Base-by-base conservation (phyloP, 2,888 invertebrate species). In the Neocrepidodera transversa region DNA sequence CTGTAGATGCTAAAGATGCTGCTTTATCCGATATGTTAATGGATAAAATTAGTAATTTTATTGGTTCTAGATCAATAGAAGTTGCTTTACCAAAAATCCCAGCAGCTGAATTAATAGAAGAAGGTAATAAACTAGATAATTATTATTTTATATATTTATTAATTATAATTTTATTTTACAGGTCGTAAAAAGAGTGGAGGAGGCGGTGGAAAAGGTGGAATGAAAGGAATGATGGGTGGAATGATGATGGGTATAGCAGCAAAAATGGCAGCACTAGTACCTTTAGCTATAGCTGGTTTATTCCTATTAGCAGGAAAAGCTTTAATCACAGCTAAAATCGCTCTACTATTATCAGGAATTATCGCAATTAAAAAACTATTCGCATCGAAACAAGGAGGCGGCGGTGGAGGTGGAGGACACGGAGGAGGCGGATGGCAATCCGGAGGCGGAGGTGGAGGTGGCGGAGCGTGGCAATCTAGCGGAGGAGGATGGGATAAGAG, bases 151-250 rank as follows among this genome's bases (percentile, higher is more conserved):
- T 23, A 5, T 20, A 35, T n/a, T 14, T 1, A 38, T 28, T n/a
- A 17, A 32, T 28, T 13, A 10, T 23, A 23, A 11, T 8, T 58
- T 59, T 62, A 18, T 38, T 48, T 68, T 64, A 5, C 58, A 71
- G 71, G 69, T 50, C 65, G 71, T 28, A 66, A 60, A 38, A 61
- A 57, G 14, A 68, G 69, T 10, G 66, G 68, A 1, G 90, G 91
- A 71, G 68, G 70, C 36, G 69, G 69, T 8, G 62, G 65, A 18
- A 91, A 92, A 35, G 66, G 65, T 1, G 67, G 66, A n/a, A 91
- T 91, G 90, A 92, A 92, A 84, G 91, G 92, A 72, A 92, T 92
- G 91, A 91, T 93, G 91, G 87, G 89, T 28, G 91, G 91, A 86
- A 91, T 93, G 91, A 91, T 92, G 88, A 92, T 92, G 90, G 92